Conservation (phyloP, 1,140 invertebrate species). For the Heliconius himera region DNA sequence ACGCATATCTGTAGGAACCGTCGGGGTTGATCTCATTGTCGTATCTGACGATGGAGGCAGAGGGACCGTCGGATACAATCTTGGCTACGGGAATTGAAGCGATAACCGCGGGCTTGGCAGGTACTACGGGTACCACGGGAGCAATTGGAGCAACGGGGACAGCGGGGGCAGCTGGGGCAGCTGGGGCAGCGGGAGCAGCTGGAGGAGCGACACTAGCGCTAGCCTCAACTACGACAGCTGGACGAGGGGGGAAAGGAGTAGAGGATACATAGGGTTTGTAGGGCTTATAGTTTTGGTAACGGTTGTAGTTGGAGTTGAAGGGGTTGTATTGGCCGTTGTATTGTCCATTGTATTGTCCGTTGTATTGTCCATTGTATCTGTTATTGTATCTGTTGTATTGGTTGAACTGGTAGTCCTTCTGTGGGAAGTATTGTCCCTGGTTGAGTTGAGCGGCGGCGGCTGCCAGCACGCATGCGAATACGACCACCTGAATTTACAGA, state of each 20-base stretch:
- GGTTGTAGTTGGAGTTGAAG: constrained; percentile 14
- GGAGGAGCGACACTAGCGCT: constrained; percentile 28
- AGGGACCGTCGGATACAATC: constrained; percentile 45
- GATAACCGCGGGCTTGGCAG: constrained; percentile 35
- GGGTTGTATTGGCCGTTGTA: neutral
- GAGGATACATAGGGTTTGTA: constrained; percentile 43
- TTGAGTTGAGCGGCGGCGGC: constrained; percentile 54
- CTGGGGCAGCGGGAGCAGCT: constrained; percentile 25
- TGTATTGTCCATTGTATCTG: constrained; percentile 22
- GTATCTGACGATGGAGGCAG: constrained; percentile 56
- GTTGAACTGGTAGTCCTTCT: constrained; percentile 40
- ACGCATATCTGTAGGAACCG: constrained; percentile 66
- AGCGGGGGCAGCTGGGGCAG: constrained; percentile 16
- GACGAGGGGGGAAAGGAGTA: constrained; percentile 42
- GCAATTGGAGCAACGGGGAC: constrained; percentile 1
- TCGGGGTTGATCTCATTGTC: constrained; percentile 63
- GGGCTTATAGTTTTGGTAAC: constrained; percentile 4
- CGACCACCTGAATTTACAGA: constrained; percentile 56
- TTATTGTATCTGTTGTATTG: constrained; percentile 44
- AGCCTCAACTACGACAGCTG: constrained; percentile 35
- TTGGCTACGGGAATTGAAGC: constrained; percentile 41
- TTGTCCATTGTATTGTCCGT: constrained; percentile 9
- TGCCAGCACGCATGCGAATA: constrained; percentile 62
- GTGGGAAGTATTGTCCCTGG: constrained; percentile 45
- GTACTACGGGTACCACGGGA: constrained; percentile 20